These are phyloP conservation scores for Leucania comma DNA, from an alignment of 2,888 invertebrate species.

Conservation along the genomic window DNA sequence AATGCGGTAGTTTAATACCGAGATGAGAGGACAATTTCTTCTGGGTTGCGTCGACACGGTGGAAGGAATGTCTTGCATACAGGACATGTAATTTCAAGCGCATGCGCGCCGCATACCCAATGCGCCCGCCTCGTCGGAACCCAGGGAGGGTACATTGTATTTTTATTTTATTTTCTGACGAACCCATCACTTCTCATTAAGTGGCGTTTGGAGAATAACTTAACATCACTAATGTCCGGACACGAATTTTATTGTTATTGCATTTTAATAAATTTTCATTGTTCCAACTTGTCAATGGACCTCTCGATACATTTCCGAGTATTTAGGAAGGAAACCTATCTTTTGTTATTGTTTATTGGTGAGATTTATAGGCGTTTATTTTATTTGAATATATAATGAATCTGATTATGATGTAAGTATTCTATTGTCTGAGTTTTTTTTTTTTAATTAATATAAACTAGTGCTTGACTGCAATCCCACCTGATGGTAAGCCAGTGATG, in stretches of 20 bases:
- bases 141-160: constrained; percentile 83
- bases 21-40: constrained; percentile 74
- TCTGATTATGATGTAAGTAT: no score
- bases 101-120: constrained; percentile 86
- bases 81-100: constrained; percentile 86
- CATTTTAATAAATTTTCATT: constrained; percentile 90
- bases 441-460: no score
- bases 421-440: no score
- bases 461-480: no score
- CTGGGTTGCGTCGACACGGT: constrained; percentile 71
- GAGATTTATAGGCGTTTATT: constrained; percentile 60
- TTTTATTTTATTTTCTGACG: constrained; percentile 88
- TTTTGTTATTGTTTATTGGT: constrained; percentile 78
- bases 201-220: constrained; percentile 90
- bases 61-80: constrained; percentile 85
- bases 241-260: constrained; percentile 90
- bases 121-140: constrained; percentile 78
- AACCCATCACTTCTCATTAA: constrained; percentile 91
- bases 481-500: no score
- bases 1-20: constrained; percentile 43
- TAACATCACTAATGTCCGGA: constrained; percentile 90
- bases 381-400: constrained; percentile 54
- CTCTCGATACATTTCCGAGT: constrained; percentile 79
- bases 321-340: constrained; percentile 85
- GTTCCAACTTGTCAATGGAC: constrained; percentile 82